These are phyloP conservation scores for Melolontha melolontha DNA, from an alignment of 2,888 invertebrate species.

Conservation along the genomic window DNA sequence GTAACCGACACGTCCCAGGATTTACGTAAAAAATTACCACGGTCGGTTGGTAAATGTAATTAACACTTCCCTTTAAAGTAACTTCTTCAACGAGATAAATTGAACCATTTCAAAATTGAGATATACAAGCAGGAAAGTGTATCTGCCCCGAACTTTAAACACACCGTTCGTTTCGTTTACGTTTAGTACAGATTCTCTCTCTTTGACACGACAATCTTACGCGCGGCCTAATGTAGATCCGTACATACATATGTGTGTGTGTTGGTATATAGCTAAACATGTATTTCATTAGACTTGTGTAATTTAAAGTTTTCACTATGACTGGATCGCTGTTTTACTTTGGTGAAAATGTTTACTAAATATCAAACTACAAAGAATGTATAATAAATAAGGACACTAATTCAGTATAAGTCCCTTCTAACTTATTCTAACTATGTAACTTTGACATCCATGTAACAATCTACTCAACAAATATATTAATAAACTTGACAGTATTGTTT, in stretches of 20 bases:
- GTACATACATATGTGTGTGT: neutral
- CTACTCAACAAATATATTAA: too few species aligned
- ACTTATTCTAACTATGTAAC: too few species aligned
- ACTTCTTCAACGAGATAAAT: constrained; percentile 28
- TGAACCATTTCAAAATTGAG: constrained; percentile 29
- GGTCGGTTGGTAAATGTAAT: constrained; percentile 32
- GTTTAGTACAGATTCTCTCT: constrained; percentile 1
- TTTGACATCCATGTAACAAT: too few species aligned
- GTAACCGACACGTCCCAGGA: constrained; percentile 27
- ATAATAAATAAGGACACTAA: too few species aligned
- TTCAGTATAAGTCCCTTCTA: too few species aligned
- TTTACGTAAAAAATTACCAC: constrained; percentile 32
- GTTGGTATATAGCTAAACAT: neutral
- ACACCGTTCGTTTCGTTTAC: constrained; percentile 9
- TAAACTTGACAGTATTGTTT: too few species aligned
- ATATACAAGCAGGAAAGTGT: constrained; percentile 27
- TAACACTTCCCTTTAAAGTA: constrained; percentile 30
- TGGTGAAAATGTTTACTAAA: too few species aligned
- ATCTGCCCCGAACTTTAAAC: constrained; percentile 19
- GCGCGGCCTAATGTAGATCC: neutral
- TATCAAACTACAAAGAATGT: too few species aligned
- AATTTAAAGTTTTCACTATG: neutral
- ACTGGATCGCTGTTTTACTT: neutral
- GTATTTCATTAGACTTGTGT: neutral
- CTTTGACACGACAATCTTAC: constrained; percentile 6